phyloP scores from a whole-genome alignment of 1,140 invertebrate species.

The Euwallacea fornicatus region DNA sequence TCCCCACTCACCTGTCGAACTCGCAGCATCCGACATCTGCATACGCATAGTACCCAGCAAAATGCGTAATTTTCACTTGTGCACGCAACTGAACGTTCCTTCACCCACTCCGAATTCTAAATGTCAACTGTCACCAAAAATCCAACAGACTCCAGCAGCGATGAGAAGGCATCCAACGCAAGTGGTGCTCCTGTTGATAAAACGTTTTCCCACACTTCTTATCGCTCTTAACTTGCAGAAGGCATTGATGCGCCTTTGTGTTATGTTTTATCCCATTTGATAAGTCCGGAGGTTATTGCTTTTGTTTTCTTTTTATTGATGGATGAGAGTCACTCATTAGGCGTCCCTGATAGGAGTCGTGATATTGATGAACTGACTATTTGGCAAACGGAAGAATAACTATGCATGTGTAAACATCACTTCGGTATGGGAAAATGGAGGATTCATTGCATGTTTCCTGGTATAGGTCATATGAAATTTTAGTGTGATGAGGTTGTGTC shows the following conservation, averaged over 20 bases:
- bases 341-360: not conserved
- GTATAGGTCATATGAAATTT: too few species aligned
- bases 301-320: conserved; percentile 25
- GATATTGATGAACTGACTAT: not conserved
- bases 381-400: not conserved
- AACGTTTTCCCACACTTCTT: conserved; percentile 38
- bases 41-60: too few species aligned
- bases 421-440: too few species aligned
- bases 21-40: too few species aligned
- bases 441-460: too few species aligned
- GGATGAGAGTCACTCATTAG: conserved; percentile 1
- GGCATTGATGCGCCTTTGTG: conserved; percentile 37
- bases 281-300: conserved; percentile 24
- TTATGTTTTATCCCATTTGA: conserved; percentile 27
- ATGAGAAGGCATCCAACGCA: conserved; percentile 29
- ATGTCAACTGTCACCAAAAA: conserved; percentile 38
- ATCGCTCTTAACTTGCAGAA: conserved; percentile 30
- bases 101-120: not conserved
- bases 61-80: too few species aligned
- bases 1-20: too few species aligned
- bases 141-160: conserved; percentile 14
- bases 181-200: conserved; percentile 35
- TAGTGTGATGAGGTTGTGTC: too few species aligned
- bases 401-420: too few species aligned
- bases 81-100: too few species aligned